Percentiles rank a stretch among this genome's conserved stretches.
These are phyloP conservation scores for Aspidiotus rigidus DNA, from an alignment of 2,888 invertebrate genomes.

Conservation along the genomic window DNA sequence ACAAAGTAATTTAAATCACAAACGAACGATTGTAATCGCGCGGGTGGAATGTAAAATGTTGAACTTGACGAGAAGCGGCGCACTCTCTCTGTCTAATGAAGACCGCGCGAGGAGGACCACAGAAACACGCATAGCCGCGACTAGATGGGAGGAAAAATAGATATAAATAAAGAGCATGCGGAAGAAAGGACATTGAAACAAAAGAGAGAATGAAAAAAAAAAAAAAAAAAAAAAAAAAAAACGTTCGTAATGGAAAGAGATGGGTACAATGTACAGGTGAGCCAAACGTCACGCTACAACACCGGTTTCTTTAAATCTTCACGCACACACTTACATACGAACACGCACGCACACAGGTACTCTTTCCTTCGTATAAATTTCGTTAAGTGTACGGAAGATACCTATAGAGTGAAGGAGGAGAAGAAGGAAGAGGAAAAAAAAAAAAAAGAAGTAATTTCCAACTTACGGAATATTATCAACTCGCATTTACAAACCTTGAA, in stretches of 20 bases:
- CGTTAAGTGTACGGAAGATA: conserved; percentile 20
- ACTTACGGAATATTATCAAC: conserved; percentile 27
- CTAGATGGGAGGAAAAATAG: neutral
- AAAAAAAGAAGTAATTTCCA: conserved; percentile 27
- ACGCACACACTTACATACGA: neutral
- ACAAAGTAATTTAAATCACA: conserved; percentile 11
- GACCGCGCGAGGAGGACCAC: neutral
- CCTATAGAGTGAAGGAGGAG: neutral
- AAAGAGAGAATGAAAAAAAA: conserved; percentile 1
- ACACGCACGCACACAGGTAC: neutral
- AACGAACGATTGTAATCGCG: conserved; percentile 6
- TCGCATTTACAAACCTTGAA: conserved; percentile 27
- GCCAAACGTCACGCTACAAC: conserved; percentile 17
- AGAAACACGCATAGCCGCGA: neutral
- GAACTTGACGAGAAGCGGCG: too few species aligned
- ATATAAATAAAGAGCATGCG: neutral
- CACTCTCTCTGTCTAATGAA: too few species aligned
- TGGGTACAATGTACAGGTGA: conserved; percentile 22
- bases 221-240: conserved; percentile 8
- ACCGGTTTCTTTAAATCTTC: conserved; percentile 20
- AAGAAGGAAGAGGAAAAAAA: neutral
- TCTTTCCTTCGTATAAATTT: too few species aligned
- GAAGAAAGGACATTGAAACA: neutral
- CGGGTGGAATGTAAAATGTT: neutral
- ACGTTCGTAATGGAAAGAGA: neutral